phyloP scores from a whole-genome alignment of 1,140 invertebrate genomes.

The Drosophila sp. region DNA sequence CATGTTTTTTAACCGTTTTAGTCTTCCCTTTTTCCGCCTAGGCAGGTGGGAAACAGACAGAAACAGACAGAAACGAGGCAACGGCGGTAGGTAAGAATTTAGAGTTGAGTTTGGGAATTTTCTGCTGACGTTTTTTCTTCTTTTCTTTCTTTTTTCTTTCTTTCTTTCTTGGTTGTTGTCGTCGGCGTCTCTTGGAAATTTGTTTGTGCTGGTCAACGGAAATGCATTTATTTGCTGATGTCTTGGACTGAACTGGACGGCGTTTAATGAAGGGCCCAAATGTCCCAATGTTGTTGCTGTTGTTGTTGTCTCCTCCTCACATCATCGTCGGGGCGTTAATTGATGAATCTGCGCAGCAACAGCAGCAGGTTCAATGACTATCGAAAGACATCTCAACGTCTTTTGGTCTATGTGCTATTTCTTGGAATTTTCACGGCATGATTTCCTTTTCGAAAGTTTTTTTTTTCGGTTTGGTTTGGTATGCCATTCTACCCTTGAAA shows the following conservation, averaged over 20 bases:
- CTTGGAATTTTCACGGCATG: conserved; percentile 75
- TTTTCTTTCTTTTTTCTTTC: background rate
- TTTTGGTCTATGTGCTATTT: conserved; percentile 71
- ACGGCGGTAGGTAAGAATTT: conserved; percentile 50
- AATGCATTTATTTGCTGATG: conserved; percentile 81
- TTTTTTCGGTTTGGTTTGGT: conserved; percentile 34
- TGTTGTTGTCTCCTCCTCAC: conserved; percentile 14
- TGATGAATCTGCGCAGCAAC: conserved; percentile 70
- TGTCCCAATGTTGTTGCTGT: conserved; percentile 7
- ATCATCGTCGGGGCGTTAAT: conserved; percentile 60
- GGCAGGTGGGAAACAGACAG: conserved; percentile 26
- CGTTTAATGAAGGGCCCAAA: conserved; percentile 61
- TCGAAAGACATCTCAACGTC: conserved; percentile 13
- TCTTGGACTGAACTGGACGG: conserved; percentile 50
- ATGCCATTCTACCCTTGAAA: conserved; percentile 18
- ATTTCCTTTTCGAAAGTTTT: conserved; percentile 54
- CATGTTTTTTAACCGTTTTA: conserved; percentile 77
- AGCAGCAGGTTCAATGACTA: conserved; percentile 68
- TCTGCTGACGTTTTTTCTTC: conserved; percentile 29
- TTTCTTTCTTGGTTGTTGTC: conserved; percentile 30
- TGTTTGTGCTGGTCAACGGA: conserved; percentile 75
- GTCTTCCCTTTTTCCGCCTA: conserved; percentile 25
- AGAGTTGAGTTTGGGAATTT: conserved; percentile 58
- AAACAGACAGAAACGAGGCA: background rate
- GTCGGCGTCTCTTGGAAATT: conserved; percentile 78